Conservation (phyloP, 1,140 invertebrate genomes). For the Adelges cooleyi region DNA sequence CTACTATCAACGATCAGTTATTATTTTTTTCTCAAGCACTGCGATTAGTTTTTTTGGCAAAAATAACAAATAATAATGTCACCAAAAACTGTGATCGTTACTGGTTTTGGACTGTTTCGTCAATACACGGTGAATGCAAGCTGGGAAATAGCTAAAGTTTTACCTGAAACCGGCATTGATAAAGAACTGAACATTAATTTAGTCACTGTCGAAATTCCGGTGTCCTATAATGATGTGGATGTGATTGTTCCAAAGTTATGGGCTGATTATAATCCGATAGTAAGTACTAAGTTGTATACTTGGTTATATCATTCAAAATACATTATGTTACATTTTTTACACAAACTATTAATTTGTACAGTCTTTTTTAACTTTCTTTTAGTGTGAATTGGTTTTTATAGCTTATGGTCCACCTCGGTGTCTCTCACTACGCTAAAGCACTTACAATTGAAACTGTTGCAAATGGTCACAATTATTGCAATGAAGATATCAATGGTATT, state of each 20-base stretch:
- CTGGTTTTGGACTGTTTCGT: constrained; percentile 65
- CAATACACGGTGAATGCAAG: constrained; percentile 58
- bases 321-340: too few species aligned
- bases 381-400: background rate
- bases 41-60: too few species aligned
- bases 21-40: too few species aligned
- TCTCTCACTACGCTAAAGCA: background rate
- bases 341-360: too few species aligned
- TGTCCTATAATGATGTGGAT: constrained; percentile 52
- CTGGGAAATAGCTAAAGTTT: constrained; percentile 58
- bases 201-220: constrained; percentile 50
- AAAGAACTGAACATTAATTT: constrained; percentile 43
- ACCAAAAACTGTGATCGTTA: constrained; percentile 40
- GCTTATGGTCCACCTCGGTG: constrained; percentile 40
- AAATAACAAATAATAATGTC: too few species aligned
- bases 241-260: constrained; percentile 50
- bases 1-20: too few species aligned
- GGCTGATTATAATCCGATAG: constrained; percentile 48
- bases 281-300: background rate
- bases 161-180: constrained; percentile 39
- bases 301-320: background rate
- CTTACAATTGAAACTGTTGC: background rate
- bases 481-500: background rate
- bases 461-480: constrained; percentile 8
- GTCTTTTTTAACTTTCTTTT: too few species aligned